Conservation (phyloP, 2,888 invertebrate genomes). For the Leucozona laternaria region DNA sequence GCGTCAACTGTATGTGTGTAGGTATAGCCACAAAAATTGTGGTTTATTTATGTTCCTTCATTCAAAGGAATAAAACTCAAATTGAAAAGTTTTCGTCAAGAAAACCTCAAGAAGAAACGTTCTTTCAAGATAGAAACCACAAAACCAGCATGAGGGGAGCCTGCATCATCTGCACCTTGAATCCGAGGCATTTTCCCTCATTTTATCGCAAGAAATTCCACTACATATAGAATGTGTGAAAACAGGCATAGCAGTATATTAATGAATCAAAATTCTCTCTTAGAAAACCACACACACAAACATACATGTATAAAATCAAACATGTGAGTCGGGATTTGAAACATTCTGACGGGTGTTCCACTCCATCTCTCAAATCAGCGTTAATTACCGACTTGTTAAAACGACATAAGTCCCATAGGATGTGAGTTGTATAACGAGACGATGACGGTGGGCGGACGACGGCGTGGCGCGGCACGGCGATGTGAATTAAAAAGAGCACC, state of each 20-base stretch:
- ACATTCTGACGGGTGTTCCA: slow-evolving; percentile 34
- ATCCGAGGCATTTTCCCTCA: slow-evolving; percentile 16
- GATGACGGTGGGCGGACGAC: background rate
- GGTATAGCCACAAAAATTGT: slow-evolving; percentile 18
- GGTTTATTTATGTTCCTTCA: background rate
- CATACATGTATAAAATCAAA: background rate
- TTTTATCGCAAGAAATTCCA: background rate
- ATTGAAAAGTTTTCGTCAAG: slow-evolving; percentile 60
- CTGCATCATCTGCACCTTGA: slow-evolving; percentile 56
- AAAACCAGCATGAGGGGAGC: slow-evolving; percentile 33
- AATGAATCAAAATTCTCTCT: slow-evolving; percentile 1
- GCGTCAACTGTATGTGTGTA: background rate
- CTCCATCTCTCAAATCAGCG: slow-evolving; percentile 58
- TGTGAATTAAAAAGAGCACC: slow-evolving; percentile 13
- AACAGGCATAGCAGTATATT: background rate
- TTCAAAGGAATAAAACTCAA: slow-evolving; percentile 26
- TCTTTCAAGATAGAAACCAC: slow-evolving; percentile 38
- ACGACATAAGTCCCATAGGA: slow-evolving; percentile 50
- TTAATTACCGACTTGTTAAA: slow-evolving; percentile 74
- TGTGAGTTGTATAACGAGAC: background rate
- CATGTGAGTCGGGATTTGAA: slow-evolving; percentile 11
- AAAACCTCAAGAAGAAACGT: slow-evolving; percentile 59
- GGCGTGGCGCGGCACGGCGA: background rate
- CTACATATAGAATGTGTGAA: slow-evolving; percentile 15
- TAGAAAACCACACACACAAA: slow-evolving; percentile 36